phyloP scores from a whole-genome alignment of 2,113 vertebrate species.

The Periophthalmus modestus region DNA sequence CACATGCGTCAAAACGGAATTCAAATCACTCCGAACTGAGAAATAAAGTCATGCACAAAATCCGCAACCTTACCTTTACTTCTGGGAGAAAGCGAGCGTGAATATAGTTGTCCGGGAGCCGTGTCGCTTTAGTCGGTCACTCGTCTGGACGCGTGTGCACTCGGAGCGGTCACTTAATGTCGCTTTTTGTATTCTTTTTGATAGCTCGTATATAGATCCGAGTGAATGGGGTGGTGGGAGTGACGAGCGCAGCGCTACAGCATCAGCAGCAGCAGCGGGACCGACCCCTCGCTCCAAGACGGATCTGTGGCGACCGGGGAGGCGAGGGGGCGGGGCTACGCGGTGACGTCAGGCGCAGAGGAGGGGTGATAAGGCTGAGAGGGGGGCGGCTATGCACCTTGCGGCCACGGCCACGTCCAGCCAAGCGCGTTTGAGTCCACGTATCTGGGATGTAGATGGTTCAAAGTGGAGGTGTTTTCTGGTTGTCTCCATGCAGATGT shows the following conservation, averaged over 20 bases:
- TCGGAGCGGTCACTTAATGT: not conserved
- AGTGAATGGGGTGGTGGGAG: conserved; percentile 26
- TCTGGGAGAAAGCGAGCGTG: conserved; percentile 43
- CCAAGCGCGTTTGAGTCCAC: no score
- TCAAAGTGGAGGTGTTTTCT: no score
- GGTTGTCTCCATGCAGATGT: no score
- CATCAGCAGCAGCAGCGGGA: conserved; percentile 43
- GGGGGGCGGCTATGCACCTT: not conserved
- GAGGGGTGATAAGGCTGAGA: not conserved
- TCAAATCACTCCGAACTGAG: not conserved
- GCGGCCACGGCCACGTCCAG: not conserved
- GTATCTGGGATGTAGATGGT: no score
- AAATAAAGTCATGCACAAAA: conserved; percentile 17
- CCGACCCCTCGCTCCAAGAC: not conserved
- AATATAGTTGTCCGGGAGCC: conserved; percentile 36
- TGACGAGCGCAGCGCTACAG: conserved; percentile 60
- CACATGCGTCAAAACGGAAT: not conserved
- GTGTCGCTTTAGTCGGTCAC: not conserved
- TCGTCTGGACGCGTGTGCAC: not conserved
- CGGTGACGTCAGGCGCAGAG: conserved; percentile 61
- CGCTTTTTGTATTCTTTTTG: conserved; percentile 29
- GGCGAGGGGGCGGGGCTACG: conserved; percentile 64
- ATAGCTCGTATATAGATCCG: conserved; percentile 22
- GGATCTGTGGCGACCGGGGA: conserved; percentile 48
- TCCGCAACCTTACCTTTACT: conserved; percentile 70